These are phyloP conservation scores for Eilema caniola DNA, from an alignment of 2,888 invertebrate species.

Conservation along the genomic window DNA sequence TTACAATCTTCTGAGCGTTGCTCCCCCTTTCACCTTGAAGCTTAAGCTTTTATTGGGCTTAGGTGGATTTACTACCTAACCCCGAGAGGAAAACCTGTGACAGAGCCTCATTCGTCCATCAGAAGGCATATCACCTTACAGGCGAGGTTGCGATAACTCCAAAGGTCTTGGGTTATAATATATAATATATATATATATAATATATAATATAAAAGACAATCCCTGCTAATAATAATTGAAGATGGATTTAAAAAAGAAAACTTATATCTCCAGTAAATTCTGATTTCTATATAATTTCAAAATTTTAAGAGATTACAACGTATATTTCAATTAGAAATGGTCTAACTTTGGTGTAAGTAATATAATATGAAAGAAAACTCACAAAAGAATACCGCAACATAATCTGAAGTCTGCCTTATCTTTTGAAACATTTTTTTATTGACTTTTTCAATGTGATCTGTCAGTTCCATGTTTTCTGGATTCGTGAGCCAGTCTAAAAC, in stretches of 20 bases:
- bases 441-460: constrained; percentile 96
- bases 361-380: constrained; percentile 78
- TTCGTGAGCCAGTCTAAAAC: constrained; percentile 97
- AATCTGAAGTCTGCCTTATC: constrained; percentile 95
- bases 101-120: not conserved
- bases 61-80: not conserved
- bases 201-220: too few relatives aligned
- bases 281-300: not conserved
- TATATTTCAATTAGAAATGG: too few relatives aligned
- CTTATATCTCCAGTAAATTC: too few relatives aligned
- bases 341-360: not conserved
- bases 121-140: not conserved
- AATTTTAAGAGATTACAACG: too few relatives aligned
- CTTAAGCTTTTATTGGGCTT: not conserved
- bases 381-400: constrained; percentile 97
- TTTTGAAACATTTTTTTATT: constrained; percentile 97
- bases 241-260: too few relatives aligned
- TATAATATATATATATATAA: too few relatives aligned
- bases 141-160: not conserved
- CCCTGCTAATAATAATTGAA: not conserved
- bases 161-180: not conserved
- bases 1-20: not conserved
- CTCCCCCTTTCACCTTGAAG: not conserved
- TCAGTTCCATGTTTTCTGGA: constrained; percentile 97
- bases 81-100: not conserved